Evolutionary conservation across 1,140 invertebrate genomes (phyloP).

Genomic region (Apis cerana): DNA sequence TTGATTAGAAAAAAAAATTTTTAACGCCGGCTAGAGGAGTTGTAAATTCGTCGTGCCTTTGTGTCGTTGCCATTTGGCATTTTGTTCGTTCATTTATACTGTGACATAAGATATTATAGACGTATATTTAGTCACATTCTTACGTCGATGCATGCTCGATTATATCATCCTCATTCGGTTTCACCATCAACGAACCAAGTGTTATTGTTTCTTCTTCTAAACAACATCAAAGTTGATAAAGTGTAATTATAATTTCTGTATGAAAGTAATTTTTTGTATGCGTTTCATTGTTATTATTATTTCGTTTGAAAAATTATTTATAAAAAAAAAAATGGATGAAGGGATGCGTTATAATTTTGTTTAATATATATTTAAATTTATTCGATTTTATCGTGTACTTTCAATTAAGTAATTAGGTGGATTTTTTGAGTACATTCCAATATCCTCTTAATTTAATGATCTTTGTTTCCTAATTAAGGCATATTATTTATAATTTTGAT

Average conservation of each 20-base stretch:
- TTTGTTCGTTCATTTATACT: slow-evolving; percentile 65
- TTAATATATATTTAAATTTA: slow-evolving; percentile 12
- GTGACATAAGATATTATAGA: slow-evolving; percentile 74
- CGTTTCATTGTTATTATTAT: neutral
- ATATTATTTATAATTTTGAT: neutral
- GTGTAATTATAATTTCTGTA: neutral
- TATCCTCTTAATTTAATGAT: neutral
- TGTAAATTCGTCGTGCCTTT: slow-evolving; percentile 60
- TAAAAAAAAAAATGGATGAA: neutral
- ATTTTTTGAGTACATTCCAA: neutral
- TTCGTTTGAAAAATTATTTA: slow-evolving; percentile 1
- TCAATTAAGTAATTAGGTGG: neutral
- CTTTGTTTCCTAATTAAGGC: neutral
- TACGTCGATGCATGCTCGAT: neutral
- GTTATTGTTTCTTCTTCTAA: neutral
- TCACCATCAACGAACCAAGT: slow-evolving; percentile 39
- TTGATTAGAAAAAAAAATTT: slow-evolving; percentile 12
- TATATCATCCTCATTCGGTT: slow-evolving; percentile 19
- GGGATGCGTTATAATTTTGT: slow-evolving; percentile 6
- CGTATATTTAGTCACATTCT: slow-evolving; percentile 66
- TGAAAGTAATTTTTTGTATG: neutral
- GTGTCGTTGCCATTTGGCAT: slow-evolving; percentile 70
- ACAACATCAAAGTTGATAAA: neutral
- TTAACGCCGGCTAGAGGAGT: slow-evolving; percentile 49
- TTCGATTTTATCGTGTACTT: neutral